A percentile compares a stretch with the other conserved stretches of the same genome.
These are phyloP conservation scores for Sphenodon punctatus DNA, from an alignment of 2,797 vertebrate genomes.

Conservation along the genomic window DNA sequence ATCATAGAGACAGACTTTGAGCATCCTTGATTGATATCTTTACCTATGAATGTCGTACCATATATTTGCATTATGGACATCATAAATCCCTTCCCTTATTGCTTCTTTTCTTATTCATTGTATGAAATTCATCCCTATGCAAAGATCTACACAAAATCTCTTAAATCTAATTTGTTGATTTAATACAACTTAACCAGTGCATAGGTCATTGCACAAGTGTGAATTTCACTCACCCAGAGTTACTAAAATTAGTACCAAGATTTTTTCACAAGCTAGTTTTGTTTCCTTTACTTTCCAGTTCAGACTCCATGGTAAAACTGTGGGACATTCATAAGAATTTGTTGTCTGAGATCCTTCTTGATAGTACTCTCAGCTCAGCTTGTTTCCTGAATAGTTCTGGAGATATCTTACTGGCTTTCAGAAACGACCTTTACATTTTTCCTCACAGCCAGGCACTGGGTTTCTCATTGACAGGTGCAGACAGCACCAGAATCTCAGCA, in stretches of 20 bases:
- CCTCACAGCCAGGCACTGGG: slow-evolving; percentile 7
- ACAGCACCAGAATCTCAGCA: slow-evolving; percentile 2
- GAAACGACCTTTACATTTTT: slow-evolving; percentile 34
- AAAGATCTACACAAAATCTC: not conserved
- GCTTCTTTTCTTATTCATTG: not conserved
- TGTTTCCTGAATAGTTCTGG: slow-evolving; percentile 40
- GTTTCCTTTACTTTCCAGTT: slow-evolving; percentile 46
- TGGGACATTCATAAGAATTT: slow-evolving; percentile 49
- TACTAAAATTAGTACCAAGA: slow-evolving; percentile 40
- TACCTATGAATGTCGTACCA: too few species aligned
- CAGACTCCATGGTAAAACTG: slow-evolving; percentile 44
- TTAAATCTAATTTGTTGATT: not conserved
- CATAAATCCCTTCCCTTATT: too few species aligned
- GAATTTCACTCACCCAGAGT: slow-evolving; percentile 23
- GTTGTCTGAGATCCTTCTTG: slow-evolving; percentile 49
- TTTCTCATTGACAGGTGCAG: not conserved
- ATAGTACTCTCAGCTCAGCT: slow-evolving; percentile 9
- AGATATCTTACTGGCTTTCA: slow-evolving; percentile 42
- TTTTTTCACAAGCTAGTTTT: slow-evolving; percentile 17
- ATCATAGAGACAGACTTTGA: too few species aligned
- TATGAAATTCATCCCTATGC: not conserved
- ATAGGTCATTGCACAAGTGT: not conserved
- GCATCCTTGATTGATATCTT: too few species aligned
- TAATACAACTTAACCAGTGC: slow-evolving; percentile 1
- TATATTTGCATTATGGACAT: too few species aligned